Evolutionary conservation across 2,888 invertebrate genomes (phyloP), one percentile per base, ranked within the genome.

Genomic region (Limnephilus marmoratus): DNA sequence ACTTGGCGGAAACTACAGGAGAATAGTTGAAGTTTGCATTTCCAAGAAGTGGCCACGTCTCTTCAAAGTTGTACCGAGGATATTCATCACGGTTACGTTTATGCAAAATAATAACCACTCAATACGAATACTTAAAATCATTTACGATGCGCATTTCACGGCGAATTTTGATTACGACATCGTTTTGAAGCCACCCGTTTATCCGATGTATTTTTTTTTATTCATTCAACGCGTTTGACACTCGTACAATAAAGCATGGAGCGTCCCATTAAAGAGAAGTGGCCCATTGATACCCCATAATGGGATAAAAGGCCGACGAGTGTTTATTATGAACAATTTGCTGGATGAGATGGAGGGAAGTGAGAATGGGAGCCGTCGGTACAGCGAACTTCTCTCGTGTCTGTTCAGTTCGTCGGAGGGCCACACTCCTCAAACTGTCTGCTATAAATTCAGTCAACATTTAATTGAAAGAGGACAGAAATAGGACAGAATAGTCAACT

Each of bases 381-480:
- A 68, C 68, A 68, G 68, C 68, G 41, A 86, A 29, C 86, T 29
- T 45, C 86, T 86, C 49, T 86, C 86, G 12, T 49, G 86, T 86
- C 41, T 45, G 49, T 86, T 86, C 86, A 49, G 49, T 86, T 86
- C 86, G 13, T 86, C 45, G 9, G 29, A 15, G 41, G 45, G 68
- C n/a, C 90, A 90, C 93, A 93, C 91, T 90, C 91, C 91, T 92
- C 92, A 93, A 91, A 90, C 68, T 91, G 90, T 89, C 24, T 24
- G 24, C 9, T n/a, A n/a, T 68, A 24, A 24, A 24, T 68, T n/a
- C 68, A 24, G n/a, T 68, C 2, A 9, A 68, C 18, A 68, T 68
- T 68, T 68, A 68, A 68, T 68, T 24, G 68, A n/a, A 68, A 9
- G 24, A 24, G 24, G 68, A 68, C 68, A 68, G 24, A 68, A 68